These are phyloP conservation scores for Heliconius congener DNA, from an alignment of 1,140 invertebrate species.

Conservation along the genomic window DNA sequence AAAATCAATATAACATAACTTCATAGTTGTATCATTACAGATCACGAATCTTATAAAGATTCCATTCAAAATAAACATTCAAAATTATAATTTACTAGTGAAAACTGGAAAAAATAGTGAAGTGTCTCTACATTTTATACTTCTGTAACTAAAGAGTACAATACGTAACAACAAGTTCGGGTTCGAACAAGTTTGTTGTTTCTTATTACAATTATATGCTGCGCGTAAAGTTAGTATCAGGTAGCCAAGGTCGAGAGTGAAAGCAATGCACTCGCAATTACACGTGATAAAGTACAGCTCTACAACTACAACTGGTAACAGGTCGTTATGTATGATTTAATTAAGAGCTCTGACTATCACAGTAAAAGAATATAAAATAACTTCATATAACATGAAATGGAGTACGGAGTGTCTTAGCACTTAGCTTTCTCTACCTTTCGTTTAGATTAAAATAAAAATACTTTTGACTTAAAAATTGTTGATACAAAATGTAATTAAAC, in stretches of 20 bases:
- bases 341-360: background rate
- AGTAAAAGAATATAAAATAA: background rate
- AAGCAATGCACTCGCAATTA: slow-evolving; percentile 15
- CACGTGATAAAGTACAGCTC: background rate
- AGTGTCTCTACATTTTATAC: background rate
- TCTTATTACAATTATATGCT: background rate
- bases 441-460: too few relatives aligned
- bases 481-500: too few relatives aligned
- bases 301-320: background rate
- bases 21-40: too few relatives aligned
- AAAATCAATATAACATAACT: too few relatives aligned
- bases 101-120: background rate
- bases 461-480: too few relatives aligned
- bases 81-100: background rate
- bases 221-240: background rate
- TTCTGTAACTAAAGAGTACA: background rate
- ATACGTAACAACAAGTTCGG: background rate
- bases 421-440: too few relatives aligned
- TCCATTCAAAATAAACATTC: background rate
- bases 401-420: too few relatives aligned
- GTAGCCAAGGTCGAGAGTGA: slow-evolving; percentile 31
- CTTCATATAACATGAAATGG: too few relatives aligned
- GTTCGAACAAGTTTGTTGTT: background rate
- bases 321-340: background rate
- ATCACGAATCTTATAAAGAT: too few relatives aligned